phyloP scores from a whole-genome alignment of 1,140 invertebrate genomes.

The Drosophila jambulina region DNA sequence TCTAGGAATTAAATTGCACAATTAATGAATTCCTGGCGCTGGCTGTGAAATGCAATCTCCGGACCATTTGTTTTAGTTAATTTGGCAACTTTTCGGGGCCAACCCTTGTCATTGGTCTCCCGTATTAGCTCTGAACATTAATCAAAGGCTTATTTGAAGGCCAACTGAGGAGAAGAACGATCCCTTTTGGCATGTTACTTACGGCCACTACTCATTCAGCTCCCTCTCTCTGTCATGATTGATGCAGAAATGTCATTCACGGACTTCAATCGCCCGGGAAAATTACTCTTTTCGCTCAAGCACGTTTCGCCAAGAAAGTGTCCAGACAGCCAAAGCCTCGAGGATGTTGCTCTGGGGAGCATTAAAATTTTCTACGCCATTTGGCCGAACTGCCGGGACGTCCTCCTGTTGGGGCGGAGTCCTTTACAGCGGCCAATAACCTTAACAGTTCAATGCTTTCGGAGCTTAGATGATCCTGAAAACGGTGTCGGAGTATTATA shows the following conservation, averaged over 20 bases:
- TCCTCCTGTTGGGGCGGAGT: not conserved
- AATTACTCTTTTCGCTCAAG: not conserved
- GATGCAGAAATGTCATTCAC: conserved; percentile 55
- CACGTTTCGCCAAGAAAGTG: conserved; percentile 23
- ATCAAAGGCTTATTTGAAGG: conserved; percentile 32
- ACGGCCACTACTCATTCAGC: not conserved
- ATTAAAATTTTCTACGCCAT: conserved; percentile 79
- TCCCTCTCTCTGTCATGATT: conserved; percentile 39
- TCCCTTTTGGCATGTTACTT: conserved; percentile 40
- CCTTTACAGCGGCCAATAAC: conserved; percentile 46
- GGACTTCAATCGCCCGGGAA: conserved; percentile 9
- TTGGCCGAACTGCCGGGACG: conserved; percentile 44
- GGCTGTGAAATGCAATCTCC: conserved; percentile 31
- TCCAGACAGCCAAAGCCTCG: conserved; percentile 39
- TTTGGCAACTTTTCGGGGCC: conserved; percentile 22
- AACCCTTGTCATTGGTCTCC: conserved; percentile 36
- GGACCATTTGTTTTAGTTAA: conserved; percentile 60
- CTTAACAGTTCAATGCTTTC: conserved; percentile 21
- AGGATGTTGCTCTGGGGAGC: conserved; percentile 65
- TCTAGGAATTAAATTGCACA: conserved; percentile 33
- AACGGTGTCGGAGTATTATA: not conserved
- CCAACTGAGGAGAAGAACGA: conserved; percentile 6
- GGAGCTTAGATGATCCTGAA: not conserved
- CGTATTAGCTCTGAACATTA: conserved; percentile 21
- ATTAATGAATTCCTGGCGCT: conserved; percentile 36